A percentile compares a stretch with the other conserved stretches of the same genome.
phyloP scores from a whole-genome alignment of 2,113 vertebrate species.

The Callaeas wilsoni region DNA sequence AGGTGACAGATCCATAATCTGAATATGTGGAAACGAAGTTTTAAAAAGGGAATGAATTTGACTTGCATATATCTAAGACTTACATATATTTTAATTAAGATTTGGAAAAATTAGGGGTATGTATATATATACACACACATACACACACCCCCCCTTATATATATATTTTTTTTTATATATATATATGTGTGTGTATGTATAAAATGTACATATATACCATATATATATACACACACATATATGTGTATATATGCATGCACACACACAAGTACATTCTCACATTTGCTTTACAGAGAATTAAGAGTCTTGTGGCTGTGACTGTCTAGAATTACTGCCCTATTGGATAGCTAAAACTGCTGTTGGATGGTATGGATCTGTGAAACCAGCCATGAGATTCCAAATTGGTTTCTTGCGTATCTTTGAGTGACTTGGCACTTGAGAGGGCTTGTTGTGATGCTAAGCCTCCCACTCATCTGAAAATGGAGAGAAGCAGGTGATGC shows the following conservation, averaged over 20 bases:
- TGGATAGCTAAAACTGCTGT: neutral
- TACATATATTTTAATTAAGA: neutral
- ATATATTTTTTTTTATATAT: too few species aligned
- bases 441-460: neutral
- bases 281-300: neutral
- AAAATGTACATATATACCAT: too few species aligned
- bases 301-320: neutral
- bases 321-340: neutral
- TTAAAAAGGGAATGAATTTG: neutral
- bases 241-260: rapidly evolving
- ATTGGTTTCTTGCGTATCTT: neutral
- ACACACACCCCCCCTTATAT: too few species aligned
- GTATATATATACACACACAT: too few species aligned
- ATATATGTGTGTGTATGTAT: too few species aligned
- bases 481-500: neutral
- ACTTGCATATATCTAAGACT: neutral
- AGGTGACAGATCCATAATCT: neutral
- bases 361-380: neutral
- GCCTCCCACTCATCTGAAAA: neutral
- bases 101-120: neutral
- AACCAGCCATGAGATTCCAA: neutral
- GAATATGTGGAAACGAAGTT: neutral
- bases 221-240: neutral
- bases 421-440: neutral
- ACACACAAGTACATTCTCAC: neutral